Evolutionary conservation across 1,140 invertebrate genomes (phyloP), one percentile per base, ranked within the genome.

Genomic region (Tribolium castaneum): DNA sequence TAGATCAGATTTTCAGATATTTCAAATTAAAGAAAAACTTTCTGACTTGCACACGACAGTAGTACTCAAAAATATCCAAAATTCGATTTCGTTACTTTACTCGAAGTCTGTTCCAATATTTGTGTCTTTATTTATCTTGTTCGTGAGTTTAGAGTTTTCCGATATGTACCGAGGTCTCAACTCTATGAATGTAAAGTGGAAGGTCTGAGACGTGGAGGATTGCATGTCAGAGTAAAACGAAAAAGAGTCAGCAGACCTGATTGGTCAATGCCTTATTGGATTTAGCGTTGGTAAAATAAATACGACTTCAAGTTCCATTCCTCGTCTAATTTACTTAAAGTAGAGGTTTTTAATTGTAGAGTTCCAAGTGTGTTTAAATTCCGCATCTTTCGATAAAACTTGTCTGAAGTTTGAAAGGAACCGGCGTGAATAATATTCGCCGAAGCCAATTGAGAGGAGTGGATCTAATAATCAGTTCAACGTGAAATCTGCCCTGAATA

Each of bases 391-490:
- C 4, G 25, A 4, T 30, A 30, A 30, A 30, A 30, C 25, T 30
- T 30, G 25, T 30, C 25, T 62, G 10, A 62, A 62, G 56, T 62
- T 62, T 62, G 22, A 62, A 62, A 62, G 22, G 56, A 62, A 13
- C 52, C 14, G 56, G 7, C 16, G 56, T 30, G 56, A 62, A 62
- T 62, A 62, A 62, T 62, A 62, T 62, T 30, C 56, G n/a, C 30
- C 16, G 30, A 62, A 30, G 19, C 56, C 56, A 62, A 62, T 62
- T 30, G 56, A 62, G 56, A 62, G 56, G 56, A 62, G 56, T 62
- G 56, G 56, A 66, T 66, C 59, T 66, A 66, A 66, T 66, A 66
- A 66, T 66, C 59, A 62, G 56, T 62, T 62, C 19, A 62, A 62
- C 56, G 56, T 19, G 7, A 66, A 66, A 66, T 66, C 59, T 35